Evolutionary conservation across 2,797 vertebrate genomes (phyloP).

Genomic region (Acrossocheilus wenchowensis): DNA sequence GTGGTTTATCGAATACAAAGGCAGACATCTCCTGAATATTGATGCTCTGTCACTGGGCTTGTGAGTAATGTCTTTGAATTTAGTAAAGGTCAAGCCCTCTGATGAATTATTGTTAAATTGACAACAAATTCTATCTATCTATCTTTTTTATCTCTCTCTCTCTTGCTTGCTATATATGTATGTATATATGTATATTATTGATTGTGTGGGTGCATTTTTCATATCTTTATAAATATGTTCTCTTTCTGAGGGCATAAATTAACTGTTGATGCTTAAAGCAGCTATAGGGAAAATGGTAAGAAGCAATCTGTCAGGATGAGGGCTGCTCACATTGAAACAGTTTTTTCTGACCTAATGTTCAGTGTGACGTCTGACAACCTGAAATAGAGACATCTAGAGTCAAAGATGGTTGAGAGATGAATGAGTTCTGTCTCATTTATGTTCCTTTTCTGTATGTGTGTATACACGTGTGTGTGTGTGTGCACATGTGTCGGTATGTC

Average conservation of each 20-base stretch:
- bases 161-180: background rate
- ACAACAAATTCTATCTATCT: background rate
- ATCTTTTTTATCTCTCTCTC: background rate
- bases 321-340: background rate
- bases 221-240: background rate
- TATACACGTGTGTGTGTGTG: background rate
- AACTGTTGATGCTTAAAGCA: background rate
- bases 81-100: background rate
- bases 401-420: background rate
- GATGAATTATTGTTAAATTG: background rate
- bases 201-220: background rate
- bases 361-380: slow-evolving; percentile 17
- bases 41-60: background rate
- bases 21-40: background rate
- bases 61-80: slow-evolving; percentile 18
- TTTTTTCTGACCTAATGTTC: slow-evolving; percentile 31
- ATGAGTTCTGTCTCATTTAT: background rate
- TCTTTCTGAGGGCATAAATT: background rate
- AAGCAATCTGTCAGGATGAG: background rate
- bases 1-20: slow-evolving; percentile 13
- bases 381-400: slow-evolving; percentile 1
- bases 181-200: background rate
- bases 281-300: background rate
- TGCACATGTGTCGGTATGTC: background rate
- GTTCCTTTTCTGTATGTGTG: background rate